phyloP scores from a whole-genome alignment of 2,888 invertebrate species.

The Agonopterix subpropinquella region DNA sequence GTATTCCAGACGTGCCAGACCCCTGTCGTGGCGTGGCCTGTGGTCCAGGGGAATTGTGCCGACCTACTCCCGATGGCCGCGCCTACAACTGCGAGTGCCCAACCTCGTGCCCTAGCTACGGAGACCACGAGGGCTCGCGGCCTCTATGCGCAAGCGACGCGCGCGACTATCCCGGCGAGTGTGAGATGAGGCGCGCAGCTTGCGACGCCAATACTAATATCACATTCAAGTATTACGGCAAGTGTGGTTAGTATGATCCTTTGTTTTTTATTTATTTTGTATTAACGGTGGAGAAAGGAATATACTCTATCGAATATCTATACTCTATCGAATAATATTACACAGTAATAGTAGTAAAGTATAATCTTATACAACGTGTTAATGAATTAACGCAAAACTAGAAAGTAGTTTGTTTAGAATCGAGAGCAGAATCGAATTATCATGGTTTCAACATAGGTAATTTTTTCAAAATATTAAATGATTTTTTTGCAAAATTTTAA shows the following conservation, averaged over 20 bases:
- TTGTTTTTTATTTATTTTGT: too few relatives aligned
- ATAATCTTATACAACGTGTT: too few relatives aligned
- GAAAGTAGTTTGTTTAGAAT: too few relatives aligned
- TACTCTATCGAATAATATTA: too few relatives aligned
- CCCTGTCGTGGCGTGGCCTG: constrained; percentile 86
- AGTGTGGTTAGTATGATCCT: constrained; percentile 83
- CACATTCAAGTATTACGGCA: constrained; percentile 87
- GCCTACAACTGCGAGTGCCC: constrained; percentile 87
- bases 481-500: too few relatives aligned
- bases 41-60: constrained; percentile 87
- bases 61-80: constrained; percentile 79
- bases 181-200: constrained; percentile 87
- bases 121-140: constrained; percentile 86
- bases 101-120: constrained; percentile 86
- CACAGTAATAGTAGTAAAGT: too few relatives aligned
- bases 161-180: constrained; percentile 88
- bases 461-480: too few relatives aligned
- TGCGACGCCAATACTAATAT: constrained; percentile 85
- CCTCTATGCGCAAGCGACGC: constrained; percentile 91
- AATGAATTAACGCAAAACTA: too few relatives aligned
- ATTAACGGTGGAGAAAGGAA: too few relatives aligned
- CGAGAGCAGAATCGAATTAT: too few relatives aligned
- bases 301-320: too few relatives aligned
- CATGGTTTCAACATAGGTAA: too few relatives aligned
- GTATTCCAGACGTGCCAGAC: constrained; percentile 73